Evolutionary conservation across 2,888 invertebrate genomes (phyloP).

Genomic region (Aplocera efformata): DNA sequence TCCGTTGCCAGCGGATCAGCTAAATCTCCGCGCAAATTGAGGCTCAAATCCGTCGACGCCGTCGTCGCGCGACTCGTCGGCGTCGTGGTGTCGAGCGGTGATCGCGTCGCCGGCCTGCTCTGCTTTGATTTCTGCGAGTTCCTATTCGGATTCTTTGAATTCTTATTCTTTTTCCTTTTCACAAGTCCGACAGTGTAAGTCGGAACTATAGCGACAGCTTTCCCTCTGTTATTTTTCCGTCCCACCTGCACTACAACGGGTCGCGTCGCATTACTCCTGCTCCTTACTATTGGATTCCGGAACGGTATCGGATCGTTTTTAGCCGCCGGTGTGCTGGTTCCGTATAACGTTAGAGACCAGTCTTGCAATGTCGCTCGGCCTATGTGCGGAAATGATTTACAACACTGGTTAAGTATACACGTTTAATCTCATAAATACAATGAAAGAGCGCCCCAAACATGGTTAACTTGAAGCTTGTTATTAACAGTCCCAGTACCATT

Average conservation of each 20-base stretch:
- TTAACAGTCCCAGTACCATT: constrained; percentile 14
- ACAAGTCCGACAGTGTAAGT: constrained; percentile 71
- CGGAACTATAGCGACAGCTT: constrained; percentile 58
- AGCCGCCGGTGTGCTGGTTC: constrained; percentile 85
- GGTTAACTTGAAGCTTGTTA: constrained; percentile 19
- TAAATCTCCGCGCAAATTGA: constrained; percentile 64
- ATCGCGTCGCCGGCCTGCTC: constrained; percentile 75
- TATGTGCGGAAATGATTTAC: constrained; percentile 50
- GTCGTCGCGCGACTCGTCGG: constrained; percentile 48
- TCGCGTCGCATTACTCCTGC: constrained; percentile 64
- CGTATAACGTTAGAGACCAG: constrained; percentile 96
- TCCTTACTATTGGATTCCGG: constrained; percentile 67
- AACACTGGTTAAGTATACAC: constrained; percentile 9
- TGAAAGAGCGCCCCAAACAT: constrained; percentile 7
- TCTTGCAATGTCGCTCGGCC: constrained; percentile 94
- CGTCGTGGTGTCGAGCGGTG: constrained; percentile 76
- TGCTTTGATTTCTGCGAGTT: constrained; percentile 76
- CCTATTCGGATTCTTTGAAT: constrained; percentile 75
- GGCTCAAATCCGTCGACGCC: constrained; percentile 61
- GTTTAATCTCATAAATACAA: background rate
- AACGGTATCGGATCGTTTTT: constrained; percentile 82
- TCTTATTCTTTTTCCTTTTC: constrained; percentile 79
- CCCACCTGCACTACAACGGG: constrained; percentile 68
- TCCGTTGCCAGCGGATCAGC: constrained; percentile 61
- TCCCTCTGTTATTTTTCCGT: constrained; percentile 65